Evolutionary conservation across 2,888 invertebrate genomes (phyloP), one percentile per base, ranked within the genome.

Genomic region (Salpingus planirostris): DNA sequence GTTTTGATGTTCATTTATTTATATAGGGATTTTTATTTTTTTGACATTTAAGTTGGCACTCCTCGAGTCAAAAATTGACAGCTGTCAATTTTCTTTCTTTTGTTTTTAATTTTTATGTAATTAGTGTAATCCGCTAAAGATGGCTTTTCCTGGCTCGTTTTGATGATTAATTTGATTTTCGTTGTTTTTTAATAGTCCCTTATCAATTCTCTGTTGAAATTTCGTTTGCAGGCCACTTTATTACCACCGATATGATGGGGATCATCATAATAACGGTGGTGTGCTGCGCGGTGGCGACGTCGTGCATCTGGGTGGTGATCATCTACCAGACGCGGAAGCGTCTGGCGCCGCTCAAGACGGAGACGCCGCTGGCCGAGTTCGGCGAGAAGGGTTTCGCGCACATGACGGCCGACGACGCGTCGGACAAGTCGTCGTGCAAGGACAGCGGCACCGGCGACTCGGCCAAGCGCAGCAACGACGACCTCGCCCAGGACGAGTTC

Each of bases 251-350:
- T 48, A 84, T 86, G 66, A 76, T 86, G 36, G 88, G 90, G 31
- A 81, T 92, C 42, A 83, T 91, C 46, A 79, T 92, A 54, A 88
- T 93, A 47, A 87, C 88, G 2, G 83, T 89, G 1, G 87, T 90
- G 22, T 87, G 88, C 62, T 88, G 91, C 65, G 84, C 91, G 30
- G 86, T 93, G 10, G 80, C 83, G n/a, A 92, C 91, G 4, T 89
- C 90, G 1, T 73, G 88, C 10, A 78, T 90, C 30, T 92, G 92
- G 91, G 88, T 91, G 27, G 80, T 89, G 32, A 87, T 91, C 42
- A 89, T 90, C 51, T 89, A 88, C 62, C 83, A 86, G 56, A 86
- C 88, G 3, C 71, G 87, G 40, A 78, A 80, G 62, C 73, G 76
- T 15, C 65, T 69, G 39, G 61, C 69, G 31, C 63, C 60, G 57